Base-by-base conservation (phyloP, 2,113 vertebrate species). In the Myocastor coypus region DNA sequence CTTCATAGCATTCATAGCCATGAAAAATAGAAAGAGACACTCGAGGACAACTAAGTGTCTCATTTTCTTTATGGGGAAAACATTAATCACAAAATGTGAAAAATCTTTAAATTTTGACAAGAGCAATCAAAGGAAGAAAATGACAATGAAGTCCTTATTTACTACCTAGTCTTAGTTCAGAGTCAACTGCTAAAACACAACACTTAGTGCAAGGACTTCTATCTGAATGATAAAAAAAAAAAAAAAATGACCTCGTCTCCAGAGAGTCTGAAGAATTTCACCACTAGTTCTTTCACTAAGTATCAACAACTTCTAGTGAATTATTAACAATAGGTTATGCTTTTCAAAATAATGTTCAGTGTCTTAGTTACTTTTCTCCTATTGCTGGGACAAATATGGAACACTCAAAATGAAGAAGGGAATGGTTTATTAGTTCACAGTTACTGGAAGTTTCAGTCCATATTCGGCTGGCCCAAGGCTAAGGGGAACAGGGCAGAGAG, bases 161-260 rank as follows among this genome's bases (percentile, higher is more conserved):
- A 73, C 5, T 63, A 50, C 78, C 61, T 92, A 86, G 32, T 30
- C 82, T 68, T 86, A 30, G 1, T 40, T 83, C 61, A 84, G 13
- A 50, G 95, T 84, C 64, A 92, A 92, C 30, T 89, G 17, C 84
- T 78, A 12, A 83, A 95, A 94, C 55, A 92, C 34, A 6, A 26
- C 12, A 78, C 1, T 52, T 3, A 80, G 17, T 28, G 1, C 7
- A 40, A 50, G 3, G 13, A 87, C 84, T 94, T 91, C 61, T 89
- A 84, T 34, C 1, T 24, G 19, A 87, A 50, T 63, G 7, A 30
- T 91, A 13, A 16, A 1, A 90, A 83, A 1, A 90, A 78, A 17
- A 95, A 73, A 19, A 69, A n/a, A n/a, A n/a, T n/a, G 57, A 37
- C 5, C 32, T 57, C 14, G 34, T 10, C 75, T 93, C 66, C 20